Evolutionary conservation across 2,113 vertebrate species (phyloP).

Genomic region (Microcebus tavaratra): DNA sequence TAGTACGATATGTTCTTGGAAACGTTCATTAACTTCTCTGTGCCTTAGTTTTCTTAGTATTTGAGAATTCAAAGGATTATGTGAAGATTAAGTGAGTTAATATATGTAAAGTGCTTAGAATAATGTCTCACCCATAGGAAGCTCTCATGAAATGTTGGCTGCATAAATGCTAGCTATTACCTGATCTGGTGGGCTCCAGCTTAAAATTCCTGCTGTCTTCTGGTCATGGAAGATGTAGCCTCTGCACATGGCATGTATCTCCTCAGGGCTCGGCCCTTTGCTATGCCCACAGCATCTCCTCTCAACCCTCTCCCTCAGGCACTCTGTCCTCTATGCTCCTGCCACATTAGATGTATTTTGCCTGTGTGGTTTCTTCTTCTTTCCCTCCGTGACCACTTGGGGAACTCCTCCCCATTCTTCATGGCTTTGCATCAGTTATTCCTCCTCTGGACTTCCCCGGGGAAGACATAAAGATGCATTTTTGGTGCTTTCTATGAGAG

Average conservation of each 20-base stretch:
- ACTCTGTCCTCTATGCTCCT: neutral
- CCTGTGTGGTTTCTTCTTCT: neutral
- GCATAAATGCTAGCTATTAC: neutral
- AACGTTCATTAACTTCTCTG: neutral
- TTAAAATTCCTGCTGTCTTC: neutral
- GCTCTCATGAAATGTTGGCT: neutral
- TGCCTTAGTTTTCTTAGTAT: slow-evolving; percentile 30
- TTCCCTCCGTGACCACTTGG: neutral
- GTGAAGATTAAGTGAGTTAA: neutral
- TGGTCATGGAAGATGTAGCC: neutral
- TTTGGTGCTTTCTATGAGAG: neutral
- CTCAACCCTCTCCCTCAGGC: neutral
- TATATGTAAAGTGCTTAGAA: neutral
- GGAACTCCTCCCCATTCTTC: neutral
- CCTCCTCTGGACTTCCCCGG: neutral
- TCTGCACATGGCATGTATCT: neutral
- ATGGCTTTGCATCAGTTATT: neutral
- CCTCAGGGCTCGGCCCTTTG: neutral
- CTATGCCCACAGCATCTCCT: neutral
- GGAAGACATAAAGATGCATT: neutral
- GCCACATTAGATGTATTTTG: neutral
- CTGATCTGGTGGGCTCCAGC: neutral
- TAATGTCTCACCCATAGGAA: neutral
- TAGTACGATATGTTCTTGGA: neutral
- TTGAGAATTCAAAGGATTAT: slow-evolving; percentile 22